Conservation (phyloP, 2,888 invertebrate species). For the Malachius bipustulatus region DNA sequence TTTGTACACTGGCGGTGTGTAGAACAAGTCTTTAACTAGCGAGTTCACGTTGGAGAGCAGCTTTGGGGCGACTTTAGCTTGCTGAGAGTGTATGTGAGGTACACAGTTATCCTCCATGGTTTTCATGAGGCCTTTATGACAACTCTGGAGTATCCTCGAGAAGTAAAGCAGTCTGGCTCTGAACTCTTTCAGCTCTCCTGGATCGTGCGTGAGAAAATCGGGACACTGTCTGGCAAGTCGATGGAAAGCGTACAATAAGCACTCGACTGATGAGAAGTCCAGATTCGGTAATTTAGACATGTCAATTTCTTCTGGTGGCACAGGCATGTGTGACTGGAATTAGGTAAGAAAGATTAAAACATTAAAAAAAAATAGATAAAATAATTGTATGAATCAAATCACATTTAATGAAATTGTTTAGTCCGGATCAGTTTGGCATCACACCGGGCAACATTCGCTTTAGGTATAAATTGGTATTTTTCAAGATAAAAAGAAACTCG, state of each 20-base stretch:
- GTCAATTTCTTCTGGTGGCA: slow-evolving; percentile 63
- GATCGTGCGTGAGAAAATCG: slow-evolving; percentile 63
- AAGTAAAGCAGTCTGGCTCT: slow-evolving; percentile 81
- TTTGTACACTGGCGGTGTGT: slow-evolving; percentile 87
- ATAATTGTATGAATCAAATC: too few species aligned
- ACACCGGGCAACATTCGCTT: too few species aligned
- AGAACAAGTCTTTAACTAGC: slow-evolving; percentile 87
- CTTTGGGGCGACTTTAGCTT: slow-evolving; percentile 65
- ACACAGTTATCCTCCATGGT: too few species aligned
- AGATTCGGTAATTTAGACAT: slow-evolving; percentile 62
- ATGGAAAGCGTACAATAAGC: slow-evolving; percentile 66
- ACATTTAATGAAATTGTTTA: too few species aligned
- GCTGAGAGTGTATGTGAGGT: not conserved
- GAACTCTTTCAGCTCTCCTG: slow-evolving; percentile 69
- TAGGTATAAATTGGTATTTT: too few species aligned
- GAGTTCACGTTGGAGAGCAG: slow-evolving; percentile 87
- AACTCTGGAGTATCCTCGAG: slow-evolving; percentile 83
- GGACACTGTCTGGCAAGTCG: slow-evolving; percentile 70
- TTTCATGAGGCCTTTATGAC: slow-evolving; percentile 35
- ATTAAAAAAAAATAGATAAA: too few species aligned
- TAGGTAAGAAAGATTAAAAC: slow-evolving; percentile 8
- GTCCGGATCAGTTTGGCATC: too few species aligned
- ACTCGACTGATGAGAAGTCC: slow-evolving; percentile 89
- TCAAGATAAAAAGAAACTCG: too few species aligned
- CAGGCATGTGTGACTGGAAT: slow-evolving; percentile 72